Percentiles rank a stretch among this genome's conserved stretches.
Evolutionary conservation across 2,888 invertebrate genomes (phyloP).

Genomic region (Pardosa pseudoannulata): DNA sequence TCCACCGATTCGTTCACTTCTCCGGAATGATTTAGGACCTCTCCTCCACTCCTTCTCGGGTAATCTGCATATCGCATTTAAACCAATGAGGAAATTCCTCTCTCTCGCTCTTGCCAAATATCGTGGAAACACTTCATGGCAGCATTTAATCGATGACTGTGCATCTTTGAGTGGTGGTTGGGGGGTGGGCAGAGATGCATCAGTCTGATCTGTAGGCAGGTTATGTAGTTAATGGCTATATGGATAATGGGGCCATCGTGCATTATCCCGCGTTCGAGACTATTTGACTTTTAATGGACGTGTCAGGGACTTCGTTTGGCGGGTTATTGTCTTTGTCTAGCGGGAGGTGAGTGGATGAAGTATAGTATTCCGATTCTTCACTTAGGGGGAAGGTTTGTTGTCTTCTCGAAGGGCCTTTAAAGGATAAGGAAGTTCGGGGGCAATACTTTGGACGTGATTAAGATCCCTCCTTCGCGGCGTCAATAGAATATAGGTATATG

Average conservation of each 20-base stretch:
- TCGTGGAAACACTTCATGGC: not conserved
- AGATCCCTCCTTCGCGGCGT: too few relatives aligned
- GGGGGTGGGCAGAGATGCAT: too few relatives aligned
- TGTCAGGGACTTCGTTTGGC: not conserved
- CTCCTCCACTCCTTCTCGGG: not conserved
- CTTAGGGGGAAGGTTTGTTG: too few relatives aligned
- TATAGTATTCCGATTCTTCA: not conserved
- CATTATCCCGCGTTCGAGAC: not conserved
- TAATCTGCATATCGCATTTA: slow-evolving; percentile 17
- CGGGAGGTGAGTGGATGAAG: not conserved
- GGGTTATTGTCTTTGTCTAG: not conserved
- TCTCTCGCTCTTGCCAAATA: not conserved
- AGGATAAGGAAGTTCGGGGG: too few relatives aligned
- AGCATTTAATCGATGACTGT: not conserved
- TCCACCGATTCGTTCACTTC: not conserved
- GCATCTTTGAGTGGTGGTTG: not conserved
- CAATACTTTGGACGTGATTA: too few relatives aligned
- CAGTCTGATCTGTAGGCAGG: not conserved
- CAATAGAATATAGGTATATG: too few relatives aligned
- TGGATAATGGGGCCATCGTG: slow-evolving; percentile 10
- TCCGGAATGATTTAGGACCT: not conserved
- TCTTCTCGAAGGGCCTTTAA: too few relatives aligned
- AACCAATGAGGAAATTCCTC: not conserved
- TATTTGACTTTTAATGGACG: not conserved
- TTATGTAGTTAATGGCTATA: slow-evolving; percentile 10